Evolutionary conservation across 53 echinoderm and acorn worm genomes (phyloP).

Genomic region (Stichopus horrens): DNA sequence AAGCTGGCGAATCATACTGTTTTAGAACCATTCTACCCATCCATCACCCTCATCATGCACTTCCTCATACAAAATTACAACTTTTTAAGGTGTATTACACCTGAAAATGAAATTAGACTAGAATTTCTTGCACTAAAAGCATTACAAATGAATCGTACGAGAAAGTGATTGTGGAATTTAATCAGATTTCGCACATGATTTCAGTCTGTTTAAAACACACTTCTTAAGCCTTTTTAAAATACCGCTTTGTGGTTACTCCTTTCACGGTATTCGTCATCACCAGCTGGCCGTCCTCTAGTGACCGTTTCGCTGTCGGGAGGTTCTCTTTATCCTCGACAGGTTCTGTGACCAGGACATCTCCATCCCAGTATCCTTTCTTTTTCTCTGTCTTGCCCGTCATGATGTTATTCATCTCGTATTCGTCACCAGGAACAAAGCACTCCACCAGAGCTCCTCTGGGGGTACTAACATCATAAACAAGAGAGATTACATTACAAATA

Average conservation of each 20-base stretch:
- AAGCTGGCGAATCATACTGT: too few species aligned
- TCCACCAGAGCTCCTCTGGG: conserved; percentile 34
- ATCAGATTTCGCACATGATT: too few species aligned
- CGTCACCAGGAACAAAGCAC: conserved; percentile 21
- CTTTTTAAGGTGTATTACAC: too few species aligned
- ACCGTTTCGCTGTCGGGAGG: conserved; percentile 38
- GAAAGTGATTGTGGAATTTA: too few species aligned
- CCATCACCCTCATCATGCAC: too few species aligned
- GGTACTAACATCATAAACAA: conserved; percentile 6
- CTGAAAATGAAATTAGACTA: too few species aligned
- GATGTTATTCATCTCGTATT: conserved; percentile 33
- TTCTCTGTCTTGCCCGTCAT: conserved; percentile 39
- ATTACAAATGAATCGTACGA: too few species aligned
- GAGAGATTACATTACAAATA: not conserved
- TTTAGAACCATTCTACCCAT: too few species aligned
- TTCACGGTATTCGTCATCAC: conserved; percentile 47
- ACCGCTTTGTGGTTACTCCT: conserved; percentile 46
- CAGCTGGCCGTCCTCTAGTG: conserved; percentile 26
- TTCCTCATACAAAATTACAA: too few species aligned
- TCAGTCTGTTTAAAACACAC: too few species aligned
- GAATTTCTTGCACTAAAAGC: too few species aligned
- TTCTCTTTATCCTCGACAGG: conserved; percentile 29
- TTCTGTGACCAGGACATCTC: conserved; percentile 49
- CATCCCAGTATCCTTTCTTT: conserved; percentile 58
- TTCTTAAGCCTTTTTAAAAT: conserved; percentile 46